Evolutionary conservation across 35 echinoderm and acorn worm species (phyloP).

Genomic region (Heliocidaris tuberculata): DNA sequence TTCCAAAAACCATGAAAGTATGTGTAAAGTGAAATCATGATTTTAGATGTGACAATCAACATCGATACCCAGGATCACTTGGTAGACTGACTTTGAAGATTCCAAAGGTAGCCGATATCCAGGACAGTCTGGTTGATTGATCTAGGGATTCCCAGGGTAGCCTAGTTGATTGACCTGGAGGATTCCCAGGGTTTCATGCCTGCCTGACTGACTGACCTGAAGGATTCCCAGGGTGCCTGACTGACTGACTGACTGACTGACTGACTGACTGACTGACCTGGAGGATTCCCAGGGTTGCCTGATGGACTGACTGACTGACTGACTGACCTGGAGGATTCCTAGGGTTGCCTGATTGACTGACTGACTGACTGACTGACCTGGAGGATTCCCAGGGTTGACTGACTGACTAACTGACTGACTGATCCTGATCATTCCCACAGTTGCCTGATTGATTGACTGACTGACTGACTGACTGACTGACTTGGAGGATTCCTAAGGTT

Average conservation of each 20-base stretch:
- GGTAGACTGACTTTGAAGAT: no score
- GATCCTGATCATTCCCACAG: background rate
- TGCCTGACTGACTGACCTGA: background rate
- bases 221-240: background rate
- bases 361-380: background rate
- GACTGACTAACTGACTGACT: background rate
- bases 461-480: no score
- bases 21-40: background rate
- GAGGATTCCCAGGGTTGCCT: no score
- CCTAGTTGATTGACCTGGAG: background rate
- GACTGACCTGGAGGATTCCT: background rate
- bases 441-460: background rate
- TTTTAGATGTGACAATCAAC: background rate
- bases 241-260: background rate
- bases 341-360: background rate
- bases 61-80: background rate
- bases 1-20: background rate
- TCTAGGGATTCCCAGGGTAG: background rate
- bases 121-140: background rate
- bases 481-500: background rate
- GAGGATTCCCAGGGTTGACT: background rate
- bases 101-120: background rate
- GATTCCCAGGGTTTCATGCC: background rate
- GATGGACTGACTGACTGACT: no score
- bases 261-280: no score